A percentile compares a stretch with the other conserved stretches of the same genome.
phyloP scores from a whole-genome alignment of 2,888 invertebrate species.

The Serripes groenlandicus region DNA sequence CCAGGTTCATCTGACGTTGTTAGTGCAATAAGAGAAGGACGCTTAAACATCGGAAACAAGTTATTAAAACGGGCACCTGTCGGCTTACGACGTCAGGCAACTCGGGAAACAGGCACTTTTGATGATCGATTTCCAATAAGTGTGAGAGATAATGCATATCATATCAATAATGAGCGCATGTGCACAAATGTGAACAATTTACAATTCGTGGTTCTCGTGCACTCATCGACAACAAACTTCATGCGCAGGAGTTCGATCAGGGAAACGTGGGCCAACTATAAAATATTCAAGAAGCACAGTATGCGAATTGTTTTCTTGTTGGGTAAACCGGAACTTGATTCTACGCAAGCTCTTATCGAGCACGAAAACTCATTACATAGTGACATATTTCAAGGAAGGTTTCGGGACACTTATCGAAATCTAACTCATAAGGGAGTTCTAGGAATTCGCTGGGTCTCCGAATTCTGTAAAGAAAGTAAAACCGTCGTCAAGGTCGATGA shows the following conservation, averaged over 20 bases:
- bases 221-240: conserved; percentile 75
- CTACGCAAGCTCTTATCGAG: conserved; percentile 72
- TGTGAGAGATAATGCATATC: conserved; percentile 65
- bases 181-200: conserved; percentile 68
- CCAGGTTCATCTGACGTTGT: conserved; percentile 7
- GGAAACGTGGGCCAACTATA: conserved; percentile 78
- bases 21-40: conserved; percentile 7
- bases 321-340: conserved; percentile 66
- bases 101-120: not conserved
- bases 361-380: conserved; percentile 74
- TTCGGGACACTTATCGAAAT: conserved; percentile 77
- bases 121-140: conserved; percentile 68
- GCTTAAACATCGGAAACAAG: not conserved
- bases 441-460: conserved; percentile 75
- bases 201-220: conserved; percentile 74
- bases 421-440: conserved; percentile 81
- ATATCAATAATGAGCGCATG: conserved; percentile 73
- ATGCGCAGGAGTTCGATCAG: conserved; percentile 72
- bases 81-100: no score
- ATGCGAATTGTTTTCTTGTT: conserved; percentile 77
- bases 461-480: conserved; percentile 74
- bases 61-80: not conserved
- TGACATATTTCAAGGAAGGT: conserved; percentile 81
- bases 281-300: conserved; percentile 64
- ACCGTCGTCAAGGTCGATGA: conserved; percentile 79